Evolutionary conservation across 2,113 vertebrate species (phyloP).

Genomic region (Heterocephalus glaber): DNA sequence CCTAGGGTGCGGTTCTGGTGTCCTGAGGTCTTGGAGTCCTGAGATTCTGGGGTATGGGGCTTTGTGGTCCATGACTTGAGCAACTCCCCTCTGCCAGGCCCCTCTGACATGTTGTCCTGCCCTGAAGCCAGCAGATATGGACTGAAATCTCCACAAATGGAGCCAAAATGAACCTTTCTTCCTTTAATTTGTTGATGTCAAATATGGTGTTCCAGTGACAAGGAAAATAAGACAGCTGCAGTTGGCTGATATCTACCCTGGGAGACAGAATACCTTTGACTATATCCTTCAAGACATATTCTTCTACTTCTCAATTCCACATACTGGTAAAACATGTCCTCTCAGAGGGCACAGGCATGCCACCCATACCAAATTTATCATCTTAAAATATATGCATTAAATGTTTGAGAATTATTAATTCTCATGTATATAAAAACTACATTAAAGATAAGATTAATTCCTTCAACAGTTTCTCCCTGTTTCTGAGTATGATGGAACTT

Average conservation of each 20-base stretch:
- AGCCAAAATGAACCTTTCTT: background rate
- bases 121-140: background rate
- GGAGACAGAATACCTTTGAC: background rate
- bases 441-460: slow-evolving; percentile 17
- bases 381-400: background rate
- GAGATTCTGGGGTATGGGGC: too few species aligned
- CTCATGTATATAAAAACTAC: background rate
- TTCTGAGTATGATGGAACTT: background rate
- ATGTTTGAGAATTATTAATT: slow-evolving; percentile 38
- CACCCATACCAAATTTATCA: background rate
- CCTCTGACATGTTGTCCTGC: background rate
- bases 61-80: too few species aligned
- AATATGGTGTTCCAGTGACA: background rate
- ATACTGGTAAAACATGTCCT: background rate
- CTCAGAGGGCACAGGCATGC: background rate
- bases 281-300: background rate
- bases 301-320: background rate
- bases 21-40: too few species aligned
- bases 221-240: background rate
- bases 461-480: background rate
- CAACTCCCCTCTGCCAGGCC: background rate
- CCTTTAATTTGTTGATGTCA: background rate
- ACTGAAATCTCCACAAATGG: background rate
- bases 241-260: background rate
- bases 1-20: too few species aligned